Base-by-base conservation (phyloP, 2,113 vertebrate species). In the Poeciliopsis prolifica region DNA sequence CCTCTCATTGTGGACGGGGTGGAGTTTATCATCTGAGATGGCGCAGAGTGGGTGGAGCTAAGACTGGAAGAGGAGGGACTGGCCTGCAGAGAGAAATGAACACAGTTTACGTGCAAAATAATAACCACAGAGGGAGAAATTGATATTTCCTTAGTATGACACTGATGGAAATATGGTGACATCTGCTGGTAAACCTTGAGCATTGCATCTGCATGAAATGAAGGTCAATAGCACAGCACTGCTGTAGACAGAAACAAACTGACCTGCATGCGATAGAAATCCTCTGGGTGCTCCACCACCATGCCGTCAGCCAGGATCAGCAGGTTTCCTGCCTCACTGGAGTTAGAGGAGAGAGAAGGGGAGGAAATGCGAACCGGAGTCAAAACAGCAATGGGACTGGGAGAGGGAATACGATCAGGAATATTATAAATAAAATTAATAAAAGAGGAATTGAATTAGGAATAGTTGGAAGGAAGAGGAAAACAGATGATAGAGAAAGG, bases 241-340 rank as follows among this genome's bases (percentile, higher is more conserved):
- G 40, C 3, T 42, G 10, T 14, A 14, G 14, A 42, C 7, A 48
- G 14, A 7, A 7, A 48, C 35, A 67, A 67, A 64, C 91, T 64
- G 29, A 99, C 98, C 97, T 99, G 98, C 96, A 99, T 97, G 85
- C 96, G 96, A 92, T 97, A 98, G 83, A 97, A 94, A 51, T 99
- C 98, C 86, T 99, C 97, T 0, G 96, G 91, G 54, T 95, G 93
- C 90, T 98, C 98, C 85, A 96, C 93, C 87, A 96, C 83, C 79
- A 96, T 85, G 10, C 95, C 94, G 65, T 98, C 97, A 0, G 96
- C 95, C 83, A 98, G 94, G 92, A 97, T 95, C 86, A 97, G 94
- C 79, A 96, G 88, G 74, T 97, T 98, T 30, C 96, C 96, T 0
- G 94, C 92, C 92, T 99, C 98, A 2, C 97, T 99, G 91, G 96